Evolutionary conservation across 2,113 vertebrate species (phyloP), one percentile per base, ranked within the genome.

Genomic region (Gadus chalcogrammus): DNA sequence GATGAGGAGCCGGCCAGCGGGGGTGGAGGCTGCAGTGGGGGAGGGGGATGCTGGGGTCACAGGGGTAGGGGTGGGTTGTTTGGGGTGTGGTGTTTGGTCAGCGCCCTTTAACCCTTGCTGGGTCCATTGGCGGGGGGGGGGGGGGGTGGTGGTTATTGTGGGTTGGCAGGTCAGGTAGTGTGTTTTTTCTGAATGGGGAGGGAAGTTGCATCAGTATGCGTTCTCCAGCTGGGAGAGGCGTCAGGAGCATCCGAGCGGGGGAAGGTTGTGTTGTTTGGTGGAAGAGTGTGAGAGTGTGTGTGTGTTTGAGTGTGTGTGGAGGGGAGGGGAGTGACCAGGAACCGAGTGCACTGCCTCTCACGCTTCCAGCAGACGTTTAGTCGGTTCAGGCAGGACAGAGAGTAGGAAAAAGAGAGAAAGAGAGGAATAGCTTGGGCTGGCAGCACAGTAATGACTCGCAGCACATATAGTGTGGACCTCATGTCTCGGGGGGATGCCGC

Each of bases 201-300:
- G 86, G 91, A 89, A 91, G 88, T 88, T 90, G 87, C 85, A 89
- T 88, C 80, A 82, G 88, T 88, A 62, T 90, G 89, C 88, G 89
- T 89, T 88, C 85, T 90, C 71, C 83, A 89, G 85, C 87, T 79
- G 86, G 86, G 88, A 82, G 89, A 84, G 80, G 79, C 83, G 77
- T 78, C 72, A 66, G 83, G 79, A 77, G 81, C 77, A 69, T 77
- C 68, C 74, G 85, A 84, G 82, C 64, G 88, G 85, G 88, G 83
- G 81, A 48, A 84, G 74, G 83, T 84, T 79, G 18, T 69, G 71
- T 24, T 66, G 75, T 35, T 68, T 71, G 31, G 18, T 64, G 78
- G 12, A 9, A 48, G 42, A 48, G 42, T 12, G 42, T 12, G 42
- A 9, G 42, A 11, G 42, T 48, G 42, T 48, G 42, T 48, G 42